A percentile compares a stretch with the other conserved stretches of the same genome.
phyloP scores from a whole-genome alignment of 2,888 invertebrate species.

The Apantesis nais region DNA sequence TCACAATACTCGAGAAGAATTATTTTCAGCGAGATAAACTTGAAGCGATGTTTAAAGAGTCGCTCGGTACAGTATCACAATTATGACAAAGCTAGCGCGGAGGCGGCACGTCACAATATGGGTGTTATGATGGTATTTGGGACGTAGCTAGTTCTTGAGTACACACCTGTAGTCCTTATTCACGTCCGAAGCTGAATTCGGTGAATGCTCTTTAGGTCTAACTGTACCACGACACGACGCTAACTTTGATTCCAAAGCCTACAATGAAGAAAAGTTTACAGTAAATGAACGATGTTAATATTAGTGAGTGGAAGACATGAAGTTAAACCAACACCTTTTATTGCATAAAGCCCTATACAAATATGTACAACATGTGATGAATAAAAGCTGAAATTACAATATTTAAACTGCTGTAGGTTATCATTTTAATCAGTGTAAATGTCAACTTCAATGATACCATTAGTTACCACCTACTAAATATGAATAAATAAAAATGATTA shows the following conservation, averaged over 20 bases:
- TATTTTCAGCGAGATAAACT: slow-evolving; percentile 60
- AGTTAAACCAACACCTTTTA: slow-evolving; percentile 59
- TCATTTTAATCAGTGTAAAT: not conserved
- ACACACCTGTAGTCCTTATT: slow-evolving; percentile 86
- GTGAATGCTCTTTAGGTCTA: slow-evolving; percentile 84
- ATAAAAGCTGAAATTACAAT: slow-evolving; percentile 44
- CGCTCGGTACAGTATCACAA: slow-evolving; percentile 51
- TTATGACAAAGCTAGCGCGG: slow-evolving; percentile 56
- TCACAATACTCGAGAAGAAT: slow-evolving; percentile 65
- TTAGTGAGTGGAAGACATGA: slow-evolving; percentile 68
- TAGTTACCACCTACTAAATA: not conserved
- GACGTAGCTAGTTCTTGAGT: slow-evolving; percentile 79
- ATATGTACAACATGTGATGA: slow-evolving; percentile 26
- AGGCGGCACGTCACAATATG: slow-evolving; percentile 49
- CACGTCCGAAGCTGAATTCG: slow-evolving; percentile 80
- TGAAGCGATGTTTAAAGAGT: slow-evolving; percentile 55
- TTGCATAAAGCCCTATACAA: slow-evolving; percentile 39
- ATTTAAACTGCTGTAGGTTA: slow-evolving; percentile 12
- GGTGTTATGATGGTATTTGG: slow-evolving; percentile 47
- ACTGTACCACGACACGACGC: slow-evolving; percentile 87
- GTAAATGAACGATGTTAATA: slow-evolving; percentile 81
- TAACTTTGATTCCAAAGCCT: slow-evolving; percentile 90
- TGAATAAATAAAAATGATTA: not conserved
- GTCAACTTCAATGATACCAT: not conserved
- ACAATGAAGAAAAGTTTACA: slow-evolving; percentile 83